Base-by-base conservation (phyloP, 2,888 invertebrate genomes). In the Trissolcus brochymenae region DNA sequence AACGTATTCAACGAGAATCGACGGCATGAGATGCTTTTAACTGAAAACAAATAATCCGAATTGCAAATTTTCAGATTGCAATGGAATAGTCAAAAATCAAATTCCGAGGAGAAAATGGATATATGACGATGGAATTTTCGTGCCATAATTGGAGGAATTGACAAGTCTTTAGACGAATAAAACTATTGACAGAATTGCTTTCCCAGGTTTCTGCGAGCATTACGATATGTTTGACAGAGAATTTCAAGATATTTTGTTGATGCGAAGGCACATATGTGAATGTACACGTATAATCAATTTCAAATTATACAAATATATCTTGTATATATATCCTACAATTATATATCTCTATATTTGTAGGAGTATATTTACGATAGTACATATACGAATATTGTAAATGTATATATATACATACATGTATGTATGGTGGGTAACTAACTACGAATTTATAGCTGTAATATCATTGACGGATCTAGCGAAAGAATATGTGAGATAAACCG, bases 241-340 rank as follows among this genome's bases (percentile, higher is more conserved):
- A 79, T 81, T 80, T 29, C 78, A 76, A 72, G 35, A 70, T 76
- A 76, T 79, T 79, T 75, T 77, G 74, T 72, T 75, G 72, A 80
- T 73, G 65, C 65, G 65, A 72, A 64, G 46, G 73, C 78, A 77
- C 67, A 67, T 68, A 60, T 49, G 64, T 77, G 76, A 62, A 77
- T 72, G 74, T 71, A 16, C 16, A 16, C 4, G 78, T 79, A 62
- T 64, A 56, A 59, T 59, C 49, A 49, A 57, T 49, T 61, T 65
- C n/a, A 71, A 76, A 51, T 57, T 56, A 55, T 35, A 72, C 25
- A 62, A 49, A 54, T 65, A 64, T 56, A 68, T 55, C 43, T 49
- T 66, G 57, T 35, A 50, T 29, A 60, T 60, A 50, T 64, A 59
- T 59, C 64, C 55, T 64, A 57, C 49, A 62, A 67, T 61, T 56